Evolutionary conservation across 2,113 vertebrate species (phyloP), one percentile per base, ranked within the genome.

Genomic region (Rhea americana): DNA sequence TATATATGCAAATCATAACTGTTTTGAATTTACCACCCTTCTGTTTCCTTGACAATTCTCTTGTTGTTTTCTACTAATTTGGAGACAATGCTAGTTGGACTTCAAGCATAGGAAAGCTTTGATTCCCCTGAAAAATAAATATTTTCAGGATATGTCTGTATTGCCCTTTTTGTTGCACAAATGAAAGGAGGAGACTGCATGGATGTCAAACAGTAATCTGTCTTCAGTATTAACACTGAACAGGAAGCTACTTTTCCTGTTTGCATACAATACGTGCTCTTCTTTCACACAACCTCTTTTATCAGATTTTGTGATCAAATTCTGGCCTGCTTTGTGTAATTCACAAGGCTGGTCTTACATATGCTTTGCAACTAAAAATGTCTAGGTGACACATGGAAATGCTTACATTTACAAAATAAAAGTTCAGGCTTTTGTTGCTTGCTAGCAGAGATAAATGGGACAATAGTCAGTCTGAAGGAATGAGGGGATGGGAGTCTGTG

Each of bases 271-370:
- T 90, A 80, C 65, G 26, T 5, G 41, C 84, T 86, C 62, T 63
- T 92, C 82, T 84, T 93, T 91, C 82, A 86, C 32, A 75, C 81
- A 80, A 39, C 59, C 83, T 90, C 55, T 93, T 94, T 92, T 81
- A 89, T 93, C 89, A 73, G 37, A 26, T 41, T 90, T 68, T 24
- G 85, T 68, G 90, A 95, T 93, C 85, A 82, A 56, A 88, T 86
- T 65, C 73, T 41, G 32, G 22, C 48, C 91, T 75, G 76, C 39
- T 75, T 41, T 39, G 47, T 22, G 25, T 37, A 75, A 91, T 91
- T 91, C 70, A 37, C 39, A 11, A 71, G 62, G 47, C 74, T 84
- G 45, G 20, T 81, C 92, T 85, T 94, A 83, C 85, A 86, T 53
- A 11, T 6, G 50, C 62, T 88, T 91, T 78, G 79, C 43, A 67